These are phyloP conservation scores for Ichneumoninae sp. DNA, from an alignment of 2,888 invertebrate genomes.

Conservation along the genomic window DNA sequence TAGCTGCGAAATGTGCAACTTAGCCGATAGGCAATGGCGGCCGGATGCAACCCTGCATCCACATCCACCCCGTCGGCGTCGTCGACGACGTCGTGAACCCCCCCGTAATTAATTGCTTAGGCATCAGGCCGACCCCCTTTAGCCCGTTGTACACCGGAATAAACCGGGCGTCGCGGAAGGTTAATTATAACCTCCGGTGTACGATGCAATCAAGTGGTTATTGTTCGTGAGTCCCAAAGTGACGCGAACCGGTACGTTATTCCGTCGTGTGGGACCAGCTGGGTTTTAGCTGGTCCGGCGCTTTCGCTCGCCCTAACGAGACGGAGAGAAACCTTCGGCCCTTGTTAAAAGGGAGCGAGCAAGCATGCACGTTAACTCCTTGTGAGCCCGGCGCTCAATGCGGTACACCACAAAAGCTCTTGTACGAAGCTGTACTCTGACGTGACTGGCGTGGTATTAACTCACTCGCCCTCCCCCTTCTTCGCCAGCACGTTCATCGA, in stretches of 20 bases:
- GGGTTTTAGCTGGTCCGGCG: constrained; percentile 32
- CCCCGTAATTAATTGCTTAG: constrained; percentile 56
- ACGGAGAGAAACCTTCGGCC: constrained; percentile 8
- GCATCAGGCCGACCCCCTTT: constrained; percentile 11
- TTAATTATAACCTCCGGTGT: constrained; percentile 57
- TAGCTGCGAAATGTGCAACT: background rate
- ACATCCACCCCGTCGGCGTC: constrained; percentile 22
- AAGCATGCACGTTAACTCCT: background rate
- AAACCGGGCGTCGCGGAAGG: constrained; percentile 55
- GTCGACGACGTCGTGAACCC: constrained; percentile 30
- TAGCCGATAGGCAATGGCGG: background rate
- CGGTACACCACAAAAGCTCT: constrained; percentile 26
- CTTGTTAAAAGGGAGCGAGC: constrained; percentile 16
- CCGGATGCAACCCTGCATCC: constrained; percentile 30
- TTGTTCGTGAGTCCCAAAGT: constrained; percentile 51
- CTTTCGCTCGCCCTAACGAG: constrained; percentile 14
- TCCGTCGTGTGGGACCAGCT: constrained; percentile 27
- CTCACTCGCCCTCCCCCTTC: background rate
- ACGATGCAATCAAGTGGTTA: constrained; percentile 59
- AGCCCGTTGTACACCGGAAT: constrained; percentile 49
- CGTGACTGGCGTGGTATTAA: background rate
- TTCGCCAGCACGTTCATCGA: background rate
- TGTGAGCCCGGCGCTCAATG: constrained; percentile 4
- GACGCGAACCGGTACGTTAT: constrained; percentile 39
- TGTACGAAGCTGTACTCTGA: constrained; percentile 1